phyloP scores from a whole-genome alignment of 2,797 vertebrate genomes.

The Sebastes kiyomatsui region DNA sequence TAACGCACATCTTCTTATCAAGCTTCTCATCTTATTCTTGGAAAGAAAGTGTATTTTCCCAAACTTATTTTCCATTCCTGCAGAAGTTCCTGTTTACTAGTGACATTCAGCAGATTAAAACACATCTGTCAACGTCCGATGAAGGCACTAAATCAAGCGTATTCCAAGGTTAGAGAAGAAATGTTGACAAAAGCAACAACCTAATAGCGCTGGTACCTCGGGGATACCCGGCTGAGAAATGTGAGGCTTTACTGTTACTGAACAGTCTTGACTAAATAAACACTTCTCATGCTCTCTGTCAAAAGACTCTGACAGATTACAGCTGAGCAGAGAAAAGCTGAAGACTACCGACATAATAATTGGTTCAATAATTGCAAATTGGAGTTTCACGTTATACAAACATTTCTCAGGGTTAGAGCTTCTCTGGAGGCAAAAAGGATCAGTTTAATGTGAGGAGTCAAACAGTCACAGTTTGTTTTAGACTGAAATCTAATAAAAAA shows the following conservation, averaged over 20 bases:
- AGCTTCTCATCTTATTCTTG: not conserved
- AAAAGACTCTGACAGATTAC: not conserved
- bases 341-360: constrained; percentile 10
- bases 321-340: not conserved
- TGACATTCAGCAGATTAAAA: not conserved
- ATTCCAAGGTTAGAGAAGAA: not conserved
- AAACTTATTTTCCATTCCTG: not conserved
- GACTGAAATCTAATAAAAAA: not conserved
- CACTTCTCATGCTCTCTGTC: constrained; percentile 45
- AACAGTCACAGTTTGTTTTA: not conserved
- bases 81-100: not conserved
- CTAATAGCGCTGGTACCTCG: not conserved
- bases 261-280: constrained; percentile 31
- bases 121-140: not conserved
- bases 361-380: constrained; percentile 17
- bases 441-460: not conserved
- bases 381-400: constrained; percentile 3
- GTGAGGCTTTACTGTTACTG: constrained; percentile 19
- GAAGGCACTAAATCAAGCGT: not conserved
- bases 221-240: constrained; percentile 11
- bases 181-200: constrained; percentile 8
- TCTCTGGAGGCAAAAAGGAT: not conserved
- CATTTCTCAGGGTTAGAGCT: constrained; percentile 15
- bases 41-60: not conserved
- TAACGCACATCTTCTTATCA: not conserved